phyloP scores from a whole-genome alignment of 1,140 invertebrate species.

The Achroia grisella region DNA sequence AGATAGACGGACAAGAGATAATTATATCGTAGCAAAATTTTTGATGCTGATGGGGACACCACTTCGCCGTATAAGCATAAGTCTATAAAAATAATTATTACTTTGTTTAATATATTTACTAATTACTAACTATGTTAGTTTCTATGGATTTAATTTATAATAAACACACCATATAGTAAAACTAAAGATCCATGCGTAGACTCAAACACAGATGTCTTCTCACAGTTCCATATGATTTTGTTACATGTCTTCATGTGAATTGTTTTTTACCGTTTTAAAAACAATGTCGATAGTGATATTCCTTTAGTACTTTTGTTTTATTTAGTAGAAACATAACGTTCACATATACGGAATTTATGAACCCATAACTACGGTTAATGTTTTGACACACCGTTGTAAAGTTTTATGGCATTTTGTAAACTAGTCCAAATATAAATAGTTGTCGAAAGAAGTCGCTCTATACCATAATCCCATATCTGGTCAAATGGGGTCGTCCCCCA shows the following conservation, averaged over 20 bases:
- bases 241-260: constrained; percentile 39
- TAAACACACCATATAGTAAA: too few relatives aligned
- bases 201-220: constrained; percentile 55
- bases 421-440: constrained; percentile 2
- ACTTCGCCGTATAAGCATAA: too few relatives aligned
- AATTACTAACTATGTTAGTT: too few relatives aligned
- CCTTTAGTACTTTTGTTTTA: constrained; percentile 25
- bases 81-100: too few relatives aligned
- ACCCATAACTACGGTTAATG: neutral
- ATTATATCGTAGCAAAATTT: too few relatives aligned
- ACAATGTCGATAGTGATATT: too few relatives aligned
- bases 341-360: neutral
- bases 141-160: too few relatives aligned
- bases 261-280: constrained; percentile 28
- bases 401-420: constrained; percentile 9
- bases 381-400: constrained; percentile 13
- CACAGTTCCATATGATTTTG: constrained; percentile 41
- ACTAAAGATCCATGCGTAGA: constrained; percentile 6
- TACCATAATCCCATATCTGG: constrained; percentile 38
- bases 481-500: constrained; percentile 45
- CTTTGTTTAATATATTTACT: too few relatives aligned
- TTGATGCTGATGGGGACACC: too few relatives aligned
- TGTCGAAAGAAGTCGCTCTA: constrained; percentile 14
- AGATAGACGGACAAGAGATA: too few relatives aligned
- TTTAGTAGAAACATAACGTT: constrained; percentile 21